phyloP scores from a whole-genome alignment of 2,797 vertebrate species.

The Etheostoma nigrum region DNA sequence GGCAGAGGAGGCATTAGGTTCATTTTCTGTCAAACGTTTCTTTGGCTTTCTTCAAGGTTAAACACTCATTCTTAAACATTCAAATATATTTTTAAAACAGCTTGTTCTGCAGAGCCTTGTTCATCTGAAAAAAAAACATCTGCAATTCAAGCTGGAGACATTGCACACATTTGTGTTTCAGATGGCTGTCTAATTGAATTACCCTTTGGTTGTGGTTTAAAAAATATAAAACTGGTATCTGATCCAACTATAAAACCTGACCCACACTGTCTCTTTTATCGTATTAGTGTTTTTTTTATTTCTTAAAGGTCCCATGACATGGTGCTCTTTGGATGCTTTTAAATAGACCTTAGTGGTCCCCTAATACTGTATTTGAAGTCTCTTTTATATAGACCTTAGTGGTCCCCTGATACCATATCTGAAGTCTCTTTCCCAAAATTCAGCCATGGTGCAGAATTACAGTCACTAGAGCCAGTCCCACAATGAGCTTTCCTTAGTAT shows the following conservation, averaged over 20 bases:
- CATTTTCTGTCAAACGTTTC: not conserved
- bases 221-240: not conserved
- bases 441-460: too few species aligned
- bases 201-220: slow-evolving; percentile 3
- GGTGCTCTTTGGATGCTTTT: too few species aligned
- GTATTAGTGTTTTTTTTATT: not conserved
- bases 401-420: too few species aligned
- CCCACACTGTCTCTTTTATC: slow-evolving; percentile 1
- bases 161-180: slow-evolving; percentile 38
- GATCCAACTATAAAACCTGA: slow-evolving; percentile 6
- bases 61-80: not conserved
- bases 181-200: slow-evolving; percentile 26
- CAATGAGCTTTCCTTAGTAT: too few species aligned
- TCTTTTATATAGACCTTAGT: too few species aligned
- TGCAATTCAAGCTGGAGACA: slow-evolving; percentile 5
- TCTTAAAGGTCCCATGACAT: not conserved
- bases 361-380: too few species aligned
- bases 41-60: slow-evolving; percentile 2
- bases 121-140: slow-evolving; percentile 6
- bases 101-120: slow-evolving; percentile 20
- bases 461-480: too few species aligned
- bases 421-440: too few species aligned
- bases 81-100: not conserved
- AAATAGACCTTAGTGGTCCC: too few species aligned
- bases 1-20: slow-evolving; percentile 22